Percentiles rank a stretch among this genome's conserved stretches.
phyloP scores from a whole-genome alignment of 1,140 invertebrate species.

The Cotesia glomerata region DNA sequence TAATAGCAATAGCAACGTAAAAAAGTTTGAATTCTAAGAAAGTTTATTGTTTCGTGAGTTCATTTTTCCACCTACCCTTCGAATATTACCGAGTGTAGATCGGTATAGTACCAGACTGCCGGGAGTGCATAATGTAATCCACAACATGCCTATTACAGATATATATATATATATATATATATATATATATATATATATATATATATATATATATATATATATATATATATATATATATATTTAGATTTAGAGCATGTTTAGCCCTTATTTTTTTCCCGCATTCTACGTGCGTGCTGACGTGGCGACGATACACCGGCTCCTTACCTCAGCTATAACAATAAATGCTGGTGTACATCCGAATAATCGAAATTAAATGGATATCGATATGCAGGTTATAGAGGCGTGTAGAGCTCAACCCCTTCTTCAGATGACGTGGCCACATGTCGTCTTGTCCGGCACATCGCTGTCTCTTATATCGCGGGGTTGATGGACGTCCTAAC shows the following conservation, averaged over 20 bases:
- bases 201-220: background rate
- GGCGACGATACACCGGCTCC: background rate
- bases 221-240: background rate
- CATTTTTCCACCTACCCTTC: too few species aligned
- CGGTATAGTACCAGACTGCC: too few species aligned
- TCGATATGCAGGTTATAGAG: background rate
- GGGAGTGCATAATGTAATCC: too few species aligned
- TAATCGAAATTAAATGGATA: slow-evolving; percentile 9
- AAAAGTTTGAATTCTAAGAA: too few species aligned
- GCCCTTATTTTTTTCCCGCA: background rate
- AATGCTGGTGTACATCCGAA: background rate
- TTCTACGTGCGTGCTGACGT: background rate
- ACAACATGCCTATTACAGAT: too few species aligned
- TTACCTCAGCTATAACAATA: background rate
- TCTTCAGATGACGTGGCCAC: slow-evolving; percentile 14
- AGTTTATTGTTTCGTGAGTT: too few species aligned
- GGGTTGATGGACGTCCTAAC: background rate
- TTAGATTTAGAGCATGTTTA: background rate
- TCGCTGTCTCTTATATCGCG: background rate
- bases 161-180: too few species aligned
- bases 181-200: background rate
- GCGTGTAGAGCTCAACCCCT: background rate
- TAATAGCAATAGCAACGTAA: too few species aligned
- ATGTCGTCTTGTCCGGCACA: background rate
- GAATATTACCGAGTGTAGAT: too few species aligned